A percentile compares a stretch with the other conserved stretches of the same genome.
Conservation (phyloP, 2,888 invertebrate species). For the Cantharis lateralis region DNA sequence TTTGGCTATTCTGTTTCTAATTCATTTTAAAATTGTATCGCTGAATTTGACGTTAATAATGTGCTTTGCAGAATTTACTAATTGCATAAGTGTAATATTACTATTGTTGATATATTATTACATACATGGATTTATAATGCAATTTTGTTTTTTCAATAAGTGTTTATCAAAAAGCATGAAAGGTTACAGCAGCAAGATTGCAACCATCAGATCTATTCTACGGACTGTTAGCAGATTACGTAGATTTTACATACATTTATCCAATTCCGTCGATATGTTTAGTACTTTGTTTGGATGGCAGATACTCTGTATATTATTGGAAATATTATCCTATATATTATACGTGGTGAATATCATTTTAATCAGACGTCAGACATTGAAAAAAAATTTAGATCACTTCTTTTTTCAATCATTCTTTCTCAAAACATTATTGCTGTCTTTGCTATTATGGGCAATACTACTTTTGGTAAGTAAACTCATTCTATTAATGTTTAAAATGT, state of each 20-base stretch:
- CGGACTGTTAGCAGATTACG: neutral
- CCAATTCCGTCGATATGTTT: neutral
- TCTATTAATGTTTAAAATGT: no score
- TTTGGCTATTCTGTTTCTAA: neutral
- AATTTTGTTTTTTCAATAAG: neutral
- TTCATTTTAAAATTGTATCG: neutral
- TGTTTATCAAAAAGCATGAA: neutral
- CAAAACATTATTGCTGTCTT: no score
- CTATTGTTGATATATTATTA: neutral
- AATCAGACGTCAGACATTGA: neutral
- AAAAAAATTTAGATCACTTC: no score
- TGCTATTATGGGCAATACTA: no score
- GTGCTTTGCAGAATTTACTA: fast-evolving
- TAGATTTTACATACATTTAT: neutral
- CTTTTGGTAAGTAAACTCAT: no score
- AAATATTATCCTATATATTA: neutral
- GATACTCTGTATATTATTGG: neutral
- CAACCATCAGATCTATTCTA: neutral
- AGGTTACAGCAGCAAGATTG: neutral
- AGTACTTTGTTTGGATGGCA: neutral
- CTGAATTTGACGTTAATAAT: neutral
- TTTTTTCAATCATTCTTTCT: no score
- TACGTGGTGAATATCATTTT: neutral
- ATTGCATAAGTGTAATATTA: neutral
- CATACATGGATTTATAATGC: neutral